A percentile compares a stretch with the other conserved stretches of the same genome.
phyloP scores from a whole-genome alignment of 2,888 invertebrate species.

The Clivina fossor region DNA sequence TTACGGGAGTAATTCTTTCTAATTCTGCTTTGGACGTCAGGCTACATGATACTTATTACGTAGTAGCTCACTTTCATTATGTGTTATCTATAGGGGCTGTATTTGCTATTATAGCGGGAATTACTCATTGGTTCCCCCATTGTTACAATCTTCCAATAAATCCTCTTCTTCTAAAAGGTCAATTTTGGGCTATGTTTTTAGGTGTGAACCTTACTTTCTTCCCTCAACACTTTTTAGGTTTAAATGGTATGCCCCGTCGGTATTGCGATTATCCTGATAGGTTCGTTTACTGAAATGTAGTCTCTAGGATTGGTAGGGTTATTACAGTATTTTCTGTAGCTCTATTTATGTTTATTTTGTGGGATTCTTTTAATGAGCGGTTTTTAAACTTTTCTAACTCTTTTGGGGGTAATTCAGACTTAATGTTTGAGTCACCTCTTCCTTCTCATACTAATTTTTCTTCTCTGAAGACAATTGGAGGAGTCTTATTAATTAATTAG shows the following conservation, averaged over 20 bases:
- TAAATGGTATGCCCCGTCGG: background rate
- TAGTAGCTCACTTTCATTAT: background rate
- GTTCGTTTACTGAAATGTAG: background rate
- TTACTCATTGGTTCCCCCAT: background rate
- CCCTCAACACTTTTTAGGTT: background rate
- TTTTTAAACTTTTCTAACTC: no score
- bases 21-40: background rate
- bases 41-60: background rate
- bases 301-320: background rate
- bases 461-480: no score
- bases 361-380: no score
- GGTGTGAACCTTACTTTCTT: background rate
- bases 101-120: background rate
- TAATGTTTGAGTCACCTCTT: no score
- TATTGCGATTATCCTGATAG: background rate
- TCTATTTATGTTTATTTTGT: no score
- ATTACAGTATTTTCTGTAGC: no score
- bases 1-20: background rate
- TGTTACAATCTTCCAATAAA: background rate
- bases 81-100: background rate
- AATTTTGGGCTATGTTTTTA: background rate
- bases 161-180: background rate
- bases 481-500: no score
- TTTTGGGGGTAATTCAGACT: no score
- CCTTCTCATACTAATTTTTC: no score